These are phyloP conservation scores for Athrips mouffetella DNA, from an alignment of 2,888 invertebrate species.

Conservation along the genomic window DNA sequence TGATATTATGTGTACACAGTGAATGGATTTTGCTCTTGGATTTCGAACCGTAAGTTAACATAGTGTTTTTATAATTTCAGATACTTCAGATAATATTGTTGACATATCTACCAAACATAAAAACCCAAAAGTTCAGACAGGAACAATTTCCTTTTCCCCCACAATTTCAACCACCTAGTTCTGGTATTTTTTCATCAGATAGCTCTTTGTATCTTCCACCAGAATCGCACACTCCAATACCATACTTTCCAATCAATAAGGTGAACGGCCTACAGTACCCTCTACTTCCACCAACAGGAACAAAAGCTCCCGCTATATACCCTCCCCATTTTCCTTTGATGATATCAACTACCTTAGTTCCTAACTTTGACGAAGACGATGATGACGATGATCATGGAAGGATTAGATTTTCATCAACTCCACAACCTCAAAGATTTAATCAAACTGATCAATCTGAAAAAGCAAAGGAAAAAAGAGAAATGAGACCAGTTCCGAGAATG, in stretches of 20 bases:
- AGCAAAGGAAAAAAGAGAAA: constrained; percentile 42
- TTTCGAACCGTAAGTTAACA: constrained; percentile 38
- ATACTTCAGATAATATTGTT: constrained; percentile 48
- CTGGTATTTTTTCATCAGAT: constrained; percentile 49
- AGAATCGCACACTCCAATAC: constrained; percentile 55
- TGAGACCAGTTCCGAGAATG: constrained; percentile 38
- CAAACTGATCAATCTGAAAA: constrained; percentile 34
- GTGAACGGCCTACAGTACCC: constrained; percentile 54
- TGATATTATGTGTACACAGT: constrained; percentile 26
- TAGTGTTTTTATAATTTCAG: constrained; percentile 49
- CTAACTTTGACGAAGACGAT: constrained; percentile 45
- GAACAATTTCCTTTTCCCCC: constrained; percentile 58
- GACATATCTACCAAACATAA: constrained; percentile 39
- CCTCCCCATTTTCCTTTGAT: constrained; percentile 53
- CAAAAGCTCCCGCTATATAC: constrained; percentile 51
- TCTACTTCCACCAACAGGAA: constrained; percentile 55
- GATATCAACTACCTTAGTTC: constrained; percentile 49
- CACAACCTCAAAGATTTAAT: constrained; percentile 34
- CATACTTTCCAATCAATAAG: constrained; percentile 57
- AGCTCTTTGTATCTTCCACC: constrained; percentile 61
- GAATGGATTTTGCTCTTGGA: constrained; percentile 32
- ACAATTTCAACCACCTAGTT: constrained; percentile 49
- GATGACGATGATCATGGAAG: constrained; percentile 38
- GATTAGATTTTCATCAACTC: constrained; percentile 26
- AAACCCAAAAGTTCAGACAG: constrained; percentile 42